These are phyloP conservation scores for Cephus sareptanus DNA, from an alignment of 2,888 invertebrate species.

Conservation along the genomic window DNA sequence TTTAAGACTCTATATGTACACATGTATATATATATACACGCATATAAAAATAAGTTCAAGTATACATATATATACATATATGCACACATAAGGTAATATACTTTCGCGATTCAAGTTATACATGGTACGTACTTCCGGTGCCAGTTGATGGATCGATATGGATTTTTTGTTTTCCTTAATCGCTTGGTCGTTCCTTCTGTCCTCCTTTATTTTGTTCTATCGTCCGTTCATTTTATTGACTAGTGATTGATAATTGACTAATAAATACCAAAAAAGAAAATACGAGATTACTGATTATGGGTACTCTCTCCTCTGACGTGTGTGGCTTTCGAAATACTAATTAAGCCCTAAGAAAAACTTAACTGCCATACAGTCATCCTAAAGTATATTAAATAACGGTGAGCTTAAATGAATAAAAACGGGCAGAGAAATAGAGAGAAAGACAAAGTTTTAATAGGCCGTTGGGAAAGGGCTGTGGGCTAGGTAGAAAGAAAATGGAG, in stretches of 20 bases:
- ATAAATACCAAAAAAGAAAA: constrained; percentile 41
- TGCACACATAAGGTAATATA: neutral
- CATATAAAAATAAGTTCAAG: neutral
- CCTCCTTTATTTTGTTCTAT: constrained; percentile 9
- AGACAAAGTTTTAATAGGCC: neutral
- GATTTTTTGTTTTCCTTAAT: neutral
- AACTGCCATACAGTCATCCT: neutral
- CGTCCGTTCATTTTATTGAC: constrained; percentile 34
- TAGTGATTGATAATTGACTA: constrained; percentile 45
- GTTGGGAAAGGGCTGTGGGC: neutral
- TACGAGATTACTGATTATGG: constrained; percentile 28
- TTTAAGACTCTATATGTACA: neutral
- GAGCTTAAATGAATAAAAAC: neutral
- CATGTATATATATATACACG: neutral
- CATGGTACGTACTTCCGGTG: neutral
- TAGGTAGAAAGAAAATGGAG: neutral
- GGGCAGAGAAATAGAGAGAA: neutral
- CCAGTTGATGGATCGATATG: neutral
- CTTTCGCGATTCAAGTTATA: neutral
- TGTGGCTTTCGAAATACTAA: constrained; percentile 1
- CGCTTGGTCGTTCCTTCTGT: neutral
- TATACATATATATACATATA: neutral
- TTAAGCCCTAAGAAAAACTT: neutral
- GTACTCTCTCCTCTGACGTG: neutral
- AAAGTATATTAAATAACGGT: constrained; percentile 15